Evolutionary conservation across 2,888 invertebrate species (phyloP), one percentile per base, ranked within the genome.

Genomic region (Eugnorisma glareosa): DNA sequence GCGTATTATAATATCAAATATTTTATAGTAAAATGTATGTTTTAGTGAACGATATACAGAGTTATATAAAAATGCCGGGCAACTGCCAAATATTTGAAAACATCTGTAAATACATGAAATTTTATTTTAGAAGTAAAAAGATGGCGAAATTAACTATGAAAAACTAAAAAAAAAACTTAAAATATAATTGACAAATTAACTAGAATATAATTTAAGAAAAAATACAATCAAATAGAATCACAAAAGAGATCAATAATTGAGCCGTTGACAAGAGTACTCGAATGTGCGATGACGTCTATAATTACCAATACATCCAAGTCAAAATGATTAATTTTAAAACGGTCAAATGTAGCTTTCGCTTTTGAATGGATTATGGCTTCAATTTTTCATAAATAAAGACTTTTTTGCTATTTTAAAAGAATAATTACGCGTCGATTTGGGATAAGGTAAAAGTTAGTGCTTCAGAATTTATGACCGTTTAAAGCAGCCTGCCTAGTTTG

Each of bases 1-100:
- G 92, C 94, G 93, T 93, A 88, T 82, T 79, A 80, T 40, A 86
- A 67, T 77, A 80, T 84, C 57, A 77, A 83, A 76, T 86, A 79
- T 51, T 85, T 68, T 67, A 74, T 51, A 76, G 61, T 86, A 85
- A 84, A 82, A 84, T 57, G 24, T 79, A 43, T 45, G 61, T 61
- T 63, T 81, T 67, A 61, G 45, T 79, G 35, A 83, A 79, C n/a
- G 13, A 51, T 75, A 61, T 70, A 71, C 28, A 6, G 71, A 51
- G 24, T 67, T 61, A 68, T 71, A 82, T 31, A 73, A 67, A 75
- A 79, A 64, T 61, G 43, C n/a, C 48, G 15, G 54, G n/a, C 67
- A 63, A 73, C 70, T 37, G 71, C 57, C 68, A 59, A 63, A 70
- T 73, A 79, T 15, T 61, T 40, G 18, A n/a, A 64, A 61, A 28